Percentiles rank a stretch among this genome's conserved stretches.
These are phyloP conservation scores for Benitochromis conjunctus DNA, from an alignment of 2,113 vertebrate genomes.

Conservation along the genomic window DNA sequence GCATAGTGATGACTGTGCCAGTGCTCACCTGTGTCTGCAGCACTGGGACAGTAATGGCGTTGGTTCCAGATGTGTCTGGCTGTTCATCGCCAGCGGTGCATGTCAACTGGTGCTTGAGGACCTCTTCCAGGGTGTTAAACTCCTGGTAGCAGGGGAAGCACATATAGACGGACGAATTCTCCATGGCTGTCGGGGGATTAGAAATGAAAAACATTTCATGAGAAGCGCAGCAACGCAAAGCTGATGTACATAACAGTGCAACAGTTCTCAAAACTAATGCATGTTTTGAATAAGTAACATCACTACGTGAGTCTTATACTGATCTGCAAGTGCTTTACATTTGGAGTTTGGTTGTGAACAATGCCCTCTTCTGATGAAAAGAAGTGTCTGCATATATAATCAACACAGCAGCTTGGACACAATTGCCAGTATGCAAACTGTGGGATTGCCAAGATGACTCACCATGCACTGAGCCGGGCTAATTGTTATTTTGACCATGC, in stretches of 20 bases:
- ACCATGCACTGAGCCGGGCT: conserved; percentile 27
- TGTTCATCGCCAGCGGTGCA: conserved; percentile 74
- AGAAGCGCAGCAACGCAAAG: conserved; percentile 15
- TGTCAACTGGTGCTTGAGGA: conserved; percentile 84
- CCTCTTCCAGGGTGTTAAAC: conserved; percentile 84
- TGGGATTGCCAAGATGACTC: conserved; percentile 55
- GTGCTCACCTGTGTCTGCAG: conserved; percentile 50
- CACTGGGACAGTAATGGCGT: conserved; percentile 11
- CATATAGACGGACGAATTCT: conserved; percentile 81
- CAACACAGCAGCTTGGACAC: conserved; percentile 34
- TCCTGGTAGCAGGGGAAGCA: conserved; percentile 91
- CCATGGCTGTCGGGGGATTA: conserved; percentile 53
- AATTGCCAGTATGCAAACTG: conserved; percentile 23
- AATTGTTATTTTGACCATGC: conserved; percentile 62
- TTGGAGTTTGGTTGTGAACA: conserved; percentile 53
- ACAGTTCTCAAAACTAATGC: conserved; percentile 23
- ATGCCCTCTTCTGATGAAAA: conserved; percentile 71
- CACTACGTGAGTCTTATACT: conserved; percentile 4
- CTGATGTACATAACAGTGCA: conserved; percentile 27
- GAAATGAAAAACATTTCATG: conserved; percentile 34
- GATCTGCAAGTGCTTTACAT: not conserved
- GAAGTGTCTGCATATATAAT: conserved; percentile 47
- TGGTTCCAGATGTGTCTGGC: conserved; percentile 17
- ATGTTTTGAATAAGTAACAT: conserved; percentile 22
- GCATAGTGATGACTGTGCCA: not conserved